Evolutionary conservation across 1,140 invertebrate species (phyloP).

Genomic region (Zaprionus taronus): DNA sequence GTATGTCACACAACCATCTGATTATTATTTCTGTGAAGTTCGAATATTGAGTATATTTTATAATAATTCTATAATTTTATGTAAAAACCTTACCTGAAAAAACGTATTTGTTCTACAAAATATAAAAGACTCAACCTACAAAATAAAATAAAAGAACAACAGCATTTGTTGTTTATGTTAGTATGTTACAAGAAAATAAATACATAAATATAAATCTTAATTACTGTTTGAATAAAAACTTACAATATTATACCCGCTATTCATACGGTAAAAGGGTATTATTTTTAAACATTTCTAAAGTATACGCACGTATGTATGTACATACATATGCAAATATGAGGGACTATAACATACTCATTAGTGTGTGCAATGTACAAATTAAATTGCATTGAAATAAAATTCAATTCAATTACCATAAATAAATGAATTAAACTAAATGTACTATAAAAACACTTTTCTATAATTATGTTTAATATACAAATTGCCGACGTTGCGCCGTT

Average conservation of each 20-base stretch:
- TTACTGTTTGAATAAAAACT: too few species aligned
- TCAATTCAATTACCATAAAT: not conserved
- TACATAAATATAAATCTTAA: not conserved
- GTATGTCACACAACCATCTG: constrained; percentile 70
- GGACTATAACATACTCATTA: too few species aligned
- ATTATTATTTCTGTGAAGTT: constrained; percentile 26
- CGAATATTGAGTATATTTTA: not conserved
- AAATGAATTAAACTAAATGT: not conserved
- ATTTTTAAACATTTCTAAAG: too few species aligned
- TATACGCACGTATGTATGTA: too few species aligned
- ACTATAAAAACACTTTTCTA: not conserved
- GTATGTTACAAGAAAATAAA: not conserved
- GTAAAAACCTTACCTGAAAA: constrained; percentile 28
- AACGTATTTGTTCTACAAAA: constrained; percentile 3
- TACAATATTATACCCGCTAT: too few species aligned
- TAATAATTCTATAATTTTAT: not conserved
- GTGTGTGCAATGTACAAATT: too few species aligned
- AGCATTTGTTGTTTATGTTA: not conserved
- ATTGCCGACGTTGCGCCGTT: constrained; percentile 66
- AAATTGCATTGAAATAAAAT: not conserved
- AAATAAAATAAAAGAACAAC: not conserved
- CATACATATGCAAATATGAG: too few species aligned
- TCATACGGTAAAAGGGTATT: too few species aligned
- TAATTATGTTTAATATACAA: constrained; percentile 5
- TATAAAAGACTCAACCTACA: constrained; percentile 10